A percentile compares a stretch with the other conserved stretches of the same genome.
These are phyloP conservation scores for Drosophila varians DNA, from an alignment of 1,140 invertebrate species.

Conservation along the genomic window DNA sequence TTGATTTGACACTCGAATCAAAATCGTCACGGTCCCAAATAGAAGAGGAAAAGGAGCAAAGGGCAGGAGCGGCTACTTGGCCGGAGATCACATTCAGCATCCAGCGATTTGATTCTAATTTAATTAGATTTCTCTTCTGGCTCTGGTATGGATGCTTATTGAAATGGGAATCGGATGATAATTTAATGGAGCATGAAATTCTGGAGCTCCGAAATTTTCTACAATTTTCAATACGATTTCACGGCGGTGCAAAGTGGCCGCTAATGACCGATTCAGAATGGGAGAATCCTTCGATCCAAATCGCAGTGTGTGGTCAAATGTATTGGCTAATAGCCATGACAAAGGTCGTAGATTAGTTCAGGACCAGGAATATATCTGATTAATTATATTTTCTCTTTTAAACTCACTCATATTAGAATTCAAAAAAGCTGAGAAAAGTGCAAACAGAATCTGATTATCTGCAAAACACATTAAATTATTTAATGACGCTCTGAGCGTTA, in stretches of 20 bases:
- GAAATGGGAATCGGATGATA: conserved; percentile 46
- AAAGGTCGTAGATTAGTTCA: conserved; percentile 30
- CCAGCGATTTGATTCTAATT: conserved; percentile 62
- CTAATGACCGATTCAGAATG: conserved; percentile 56
- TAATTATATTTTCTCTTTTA: not conserved
- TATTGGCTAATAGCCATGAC: conserved; percentile 57
- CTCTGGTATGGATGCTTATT: conserved; percentile 6
- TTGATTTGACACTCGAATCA: conserved; percentile 76
- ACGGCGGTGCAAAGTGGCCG: conserved; percentile 53
- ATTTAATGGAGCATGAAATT: conserved; percentile 79
- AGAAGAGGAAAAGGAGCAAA: not conserved
- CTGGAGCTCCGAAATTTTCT: conserved; percentile 22
- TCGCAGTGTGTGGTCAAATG: conserved; percentile 60
- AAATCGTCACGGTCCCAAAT: conserved; percentile 64
- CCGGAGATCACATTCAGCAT: conserved; percentile 20
- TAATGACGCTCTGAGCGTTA: conserved; percentile 17
- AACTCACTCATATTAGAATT: not conserved
- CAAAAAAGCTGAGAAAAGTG: not conserved
- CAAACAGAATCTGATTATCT: conserved; percentile 28
- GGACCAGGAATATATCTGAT: not conserved
- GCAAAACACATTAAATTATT: conserved; percentile 35
- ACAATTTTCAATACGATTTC: conserved; percentile 31
- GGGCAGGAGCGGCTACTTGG: conserved; percentile 51
- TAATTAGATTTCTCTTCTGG: conserved; percentile 66
- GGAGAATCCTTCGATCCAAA: conserved; percentile 26